Evolutionary conservation across 1,140 invertebrate species (phyloP), one percentile per base, ranked within the genome.

Genomic region (Brachionus paranguensis): DNA sequence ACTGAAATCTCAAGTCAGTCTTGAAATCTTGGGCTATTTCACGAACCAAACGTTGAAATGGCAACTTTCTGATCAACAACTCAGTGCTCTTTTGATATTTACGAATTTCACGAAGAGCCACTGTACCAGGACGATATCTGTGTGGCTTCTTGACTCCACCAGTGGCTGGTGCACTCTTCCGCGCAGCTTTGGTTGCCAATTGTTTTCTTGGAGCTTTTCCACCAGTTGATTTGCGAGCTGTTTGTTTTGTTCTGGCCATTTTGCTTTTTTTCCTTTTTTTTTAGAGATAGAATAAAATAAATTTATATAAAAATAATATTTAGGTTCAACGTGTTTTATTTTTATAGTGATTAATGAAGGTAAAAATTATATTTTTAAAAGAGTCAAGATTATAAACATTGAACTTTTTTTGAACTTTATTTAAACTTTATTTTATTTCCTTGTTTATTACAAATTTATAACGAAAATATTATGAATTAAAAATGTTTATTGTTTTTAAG

Each of bases 21-120:
- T 92, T 92, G 88, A 92, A 92, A 88, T 94, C 93, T 86, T 95
- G 94, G 37, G 94, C 93, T 86, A 95, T 95, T 92, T 95, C 94
- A 91, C 94, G 91, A 29, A 95, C 94, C 81, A 95, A 90, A 79
- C 94, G 92, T 88, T 95, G 93, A 92, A 95, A 95, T 0, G 94
- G 94, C 88, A 93, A 90, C 90, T 95, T 94, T 87, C 92, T 92
- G 89, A 94, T 93, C 64, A 94, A 90, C 89, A 93, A 90, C 87
- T 95, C 93, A 12, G 94, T 95, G 6, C 91, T 93, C 87, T 95
- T 95, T 88, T 95, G 94, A 90, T 94, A 95, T 88, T 93, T 92
- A 89, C 94, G 91, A 87, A 95, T 95, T 91, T 95, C 94, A 89
- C 94, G 91, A 72, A 95, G 91, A 86, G 94, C 94, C 53, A 95